Evolutionary conservation across 1,140 invertebrate genomes (phyloP), one percentile per base, ranked within the genome.

Genomic region (Caenorhabditis tropicalis): DNA sequence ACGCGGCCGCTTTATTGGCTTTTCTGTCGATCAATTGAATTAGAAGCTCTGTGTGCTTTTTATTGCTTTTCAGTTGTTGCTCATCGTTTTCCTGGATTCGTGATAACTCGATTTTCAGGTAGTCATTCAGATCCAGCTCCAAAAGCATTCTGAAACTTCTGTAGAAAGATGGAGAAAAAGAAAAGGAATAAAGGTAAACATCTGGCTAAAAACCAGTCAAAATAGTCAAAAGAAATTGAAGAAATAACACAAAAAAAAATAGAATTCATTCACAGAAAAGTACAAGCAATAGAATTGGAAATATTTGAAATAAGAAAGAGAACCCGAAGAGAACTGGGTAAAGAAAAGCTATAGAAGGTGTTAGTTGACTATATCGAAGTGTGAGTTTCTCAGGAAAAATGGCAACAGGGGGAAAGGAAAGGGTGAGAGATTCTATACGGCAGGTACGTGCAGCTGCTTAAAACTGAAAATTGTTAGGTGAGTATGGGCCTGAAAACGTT

Each of bases 91-190:
- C 65, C 6, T 24, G 4, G 5, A 74, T n/a, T 24, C 65, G 65
- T 19, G 15, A 12, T n/a, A 74, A 29, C 21, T 74, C 65, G 33
- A 74, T 46, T 74, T 74, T 74, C 9, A 74, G 65, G n/a, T 33
- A 74, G 12, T 43, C 65, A n/a, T 74, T 74, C n/a, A 74, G 65
- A 24, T 74, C 65, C 0, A 74, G 65, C n/a, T 39, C 33, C 65
- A 74, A 36, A 24, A 19, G 65, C 65, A 74, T 74, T 74, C 65
- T 39, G 65, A 43, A 43, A 36, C 16, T 36, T 12, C 19, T 3
- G 9, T 33, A 5, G 58, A 36, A 7, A 19, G 19, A 12, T 29
- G 53, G 7, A 19, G 29, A 58, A 58, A 29, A 29, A 29, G 10
- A 58, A 29, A 58, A 58, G 9, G 29, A 58, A 6, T 27, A 10